Percentiles rank a stretch among this genome's conserved stretches.
phyloP scores from a whole-genome alignment of 1,140 invertebrate species.

The Carposina sasakii region DNA sequence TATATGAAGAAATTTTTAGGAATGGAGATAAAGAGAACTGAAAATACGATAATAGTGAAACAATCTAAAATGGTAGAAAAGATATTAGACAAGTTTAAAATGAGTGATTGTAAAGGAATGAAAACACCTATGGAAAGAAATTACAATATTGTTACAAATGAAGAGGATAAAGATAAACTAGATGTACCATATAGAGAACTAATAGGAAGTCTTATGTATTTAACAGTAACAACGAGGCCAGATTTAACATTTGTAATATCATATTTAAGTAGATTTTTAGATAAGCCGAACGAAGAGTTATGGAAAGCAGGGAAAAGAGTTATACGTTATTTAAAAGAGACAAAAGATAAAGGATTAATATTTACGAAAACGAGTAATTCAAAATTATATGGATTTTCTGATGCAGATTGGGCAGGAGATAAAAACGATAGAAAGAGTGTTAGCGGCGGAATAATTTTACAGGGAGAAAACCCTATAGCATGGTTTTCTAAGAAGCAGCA shows the following conservation, averaged over 20 bases:
- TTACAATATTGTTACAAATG: slow-evolving; percentile 3
- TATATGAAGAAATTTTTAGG: slow-evolving; percentile 16
- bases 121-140: slow-evolving; percentile 25
- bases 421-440: neutral
- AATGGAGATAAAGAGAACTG: slow-evolving; percentile 18
- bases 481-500: neutral
- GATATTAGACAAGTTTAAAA: slow-evolving; percentile 27
- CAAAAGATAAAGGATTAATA: neutral
- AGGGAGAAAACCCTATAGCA: neutral
- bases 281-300: neutral
- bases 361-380: neutral
- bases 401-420: neutral
- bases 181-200: slow-evolving; percentile 17
- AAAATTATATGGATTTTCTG: neutral
- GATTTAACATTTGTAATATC: slow-evolving; percentile 33
- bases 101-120: slow-evolving; percentile 21
- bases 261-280: slow-evolving; percentile 27
- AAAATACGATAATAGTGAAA: slow-evolving; percentile 11
- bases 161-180: slow-evolving; percentile 10
- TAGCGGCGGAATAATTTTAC: neutral
- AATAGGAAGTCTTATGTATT: slow-evolving; percentile 24
- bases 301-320: neutral
- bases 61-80: slow-evolving; percentile 16
- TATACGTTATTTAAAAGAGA: neutral
- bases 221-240: slow-evolving; percentile 25